phyloP scores from a whole-genome alignment of 2,888 invertebrate species.

The Unio pictorum region DNA sequence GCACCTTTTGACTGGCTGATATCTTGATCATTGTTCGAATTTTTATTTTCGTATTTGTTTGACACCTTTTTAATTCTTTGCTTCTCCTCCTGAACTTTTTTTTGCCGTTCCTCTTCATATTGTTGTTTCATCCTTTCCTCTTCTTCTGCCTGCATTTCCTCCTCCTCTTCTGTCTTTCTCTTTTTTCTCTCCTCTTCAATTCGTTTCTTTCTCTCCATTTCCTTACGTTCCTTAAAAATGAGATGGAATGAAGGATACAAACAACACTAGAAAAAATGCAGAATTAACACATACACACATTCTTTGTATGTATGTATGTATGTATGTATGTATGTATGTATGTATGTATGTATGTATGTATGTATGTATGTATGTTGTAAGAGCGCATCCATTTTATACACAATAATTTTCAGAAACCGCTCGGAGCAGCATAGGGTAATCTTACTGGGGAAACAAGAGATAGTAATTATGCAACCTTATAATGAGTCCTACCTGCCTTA shows the following conservation, averaged over 20 bases:
- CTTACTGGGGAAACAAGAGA: no score
- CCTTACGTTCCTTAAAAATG: conserved; percentile 29
- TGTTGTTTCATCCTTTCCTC: conserved; percentile 12
- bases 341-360: no score
- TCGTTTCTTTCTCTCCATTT: conserved; percentile 26
- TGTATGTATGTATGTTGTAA: no score
- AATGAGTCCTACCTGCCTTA: no score
- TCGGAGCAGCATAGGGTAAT: no score
- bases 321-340: no score
- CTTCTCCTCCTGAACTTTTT: conserved; percentile 31
- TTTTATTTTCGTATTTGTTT: conserved; percentile 19
- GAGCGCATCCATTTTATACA: no score
- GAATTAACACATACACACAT: no score
- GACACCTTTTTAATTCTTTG: conserved; percentile 21
- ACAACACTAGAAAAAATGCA: not conserved
- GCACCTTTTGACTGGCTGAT: not conserved
- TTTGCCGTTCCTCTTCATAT: conserved; percentile 30
- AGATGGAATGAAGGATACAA: not conserved
- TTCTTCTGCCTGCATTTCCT: conserved; percentile 17
- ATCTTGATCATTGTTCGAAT: conserved; percentile 13
- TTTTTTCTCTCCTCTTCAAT: conserved; percentile 31
- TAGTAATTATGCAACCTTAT: no score
- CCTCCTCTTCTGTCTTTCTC: conserved; percentile 29
- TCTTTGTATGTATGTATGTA: no score
- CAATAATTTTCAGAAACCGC: no score